phyloP scores from a whole-genome alignment of 2,888 invertebrate genomes.

The Nipponacmea schrenckii region DNA sequence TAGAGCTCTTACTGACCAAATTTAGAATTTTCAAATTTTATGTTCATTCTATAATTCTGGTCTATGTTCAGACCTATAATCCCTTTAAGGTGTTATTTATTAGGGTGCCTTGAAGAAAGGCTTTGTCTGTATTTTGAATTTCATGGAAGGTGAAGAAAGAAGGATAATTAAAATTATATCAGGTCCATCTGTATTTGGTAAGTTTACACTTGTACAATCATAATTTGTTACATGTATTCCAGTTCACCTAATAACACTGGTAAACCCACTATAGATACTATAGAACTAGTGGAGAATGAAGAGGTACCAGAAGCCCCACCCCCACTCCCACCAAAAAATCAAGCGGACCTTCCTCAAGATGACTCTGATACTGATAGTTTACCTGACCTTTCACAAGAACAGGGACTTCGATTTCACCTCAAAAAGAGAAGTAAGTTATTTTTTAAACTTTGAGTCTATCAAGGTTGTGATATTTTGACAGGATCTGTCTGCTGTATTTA shows the following conservation, averaged over 20 bases:
- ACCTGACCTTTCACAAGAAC: slow-evolving; percentile 50
- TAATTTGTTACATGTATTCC: slow-evolving; percentile 10
- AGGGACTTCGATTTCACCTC: slow-evolving; percentile 53
- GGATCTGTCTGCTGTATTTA: too few relatives aligned
- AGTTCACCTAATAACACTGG: slow-evolving; percentile 15
- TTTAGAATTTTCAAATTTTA: too few relatives aligned
- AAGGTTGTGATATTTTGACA: too few relatives aligned
- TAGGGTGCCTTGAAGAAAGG: not conserved
- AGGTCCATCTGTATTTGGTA: too few relatives aligned
- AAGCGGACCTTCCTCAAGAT: slow-evolving; percentile 24
- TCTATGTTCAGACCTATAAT: too few relatives aligned
- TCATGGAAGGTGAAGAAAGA: not conserved
- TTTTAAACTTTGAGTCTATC: too few relatives aligned
- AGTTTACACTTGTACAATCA: too few relatives aligned
- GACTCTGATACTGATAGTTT: slow-evolving; percentile 54
- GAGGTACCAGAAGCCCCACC: slow-evolving; percentile 32
- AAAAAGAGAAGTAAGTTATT: slow-evolving; percentile 55
- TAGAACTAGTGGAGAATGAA: slow-evolving; percentile 50
- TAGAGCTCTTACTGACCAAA: too few relatives aligned
- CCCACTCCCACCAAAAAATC: slow-evolving; percentile 5
- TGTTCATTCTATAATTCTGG: too few relatives aligned
- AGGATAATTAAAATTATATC: too few relatives aligned
- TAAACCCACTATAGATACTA: slow-evolving; percentile 35
- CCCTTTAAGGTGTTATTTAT: too few relatives aligned
- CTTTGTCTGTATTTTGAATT: not conserved